A percentile compares a stretch with the other conserved stretches of the same genome.
Conservation (phyloP, 64 coral and sea anemone species). For the Dendrophyllia cribrosa region DNA sequence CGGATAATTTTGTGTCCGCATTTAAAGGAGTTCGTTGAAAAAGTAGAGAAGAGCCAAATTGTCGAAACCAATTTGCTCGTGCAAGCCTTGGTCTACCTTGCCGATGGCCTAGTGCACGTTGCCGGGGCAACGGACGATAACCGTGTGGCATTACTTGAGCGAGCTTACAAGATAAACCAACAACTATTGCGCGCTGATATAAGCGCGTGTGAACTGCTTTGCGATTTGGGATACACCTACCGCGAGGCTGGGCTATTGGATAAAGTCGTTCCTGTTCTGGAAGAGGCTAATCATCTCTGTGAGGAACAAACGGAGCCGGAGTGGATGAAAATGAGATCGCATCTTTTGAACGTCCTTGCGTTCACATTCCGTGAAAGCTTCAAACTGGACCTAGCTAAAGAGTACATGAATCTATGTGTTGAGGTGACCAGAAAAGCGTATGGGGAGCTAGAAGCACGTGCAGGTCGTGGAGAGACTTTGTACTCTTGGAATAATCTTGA, state of each 20-base stretch:
- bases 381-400: conserved; percentile 74
- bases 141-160: conserved; percentile 46
- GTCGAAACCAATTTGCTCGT: conserved; percentile 28
- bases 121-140: conserved; percentile 50
- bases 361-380: conserved; percentile 82
- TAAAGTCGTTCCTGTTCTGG: conserved; percentile 66
- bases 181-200: conserved; percentile 20
- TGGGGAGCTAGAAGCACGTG: conserved; percentile 41
- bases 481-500: conserved; percentile 82
- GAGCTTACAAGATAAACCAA: conserved; percentile 34
- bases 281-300: conserved; percentile 70
- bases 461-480: conserved; percentile 76
- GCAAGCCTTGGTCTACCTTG: conserved; percentile 65
- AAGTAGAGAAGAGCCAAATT: not conserved
- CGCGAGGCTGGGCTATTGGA: conserved; percentile 75
- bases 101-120: conserved; percentile 61
- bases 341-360: conserved; percentile 62
- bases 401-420: conserved; percentile 76
- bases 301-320: conserved; percentile 21
- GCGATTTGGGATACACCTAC: conserved; percentile 84
- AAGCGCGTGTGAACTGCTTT: conserved; percentile 49
- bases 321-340: conserved; percentile 60
- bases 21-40: conserved; percentile 66
- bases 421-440: conserved; percentile 66
- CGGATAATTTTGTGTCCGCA: conserved; percentile 82